Evolutionary conservation across 2,113 vertebrate genomes (phyloP), one percentile per base, ranked within the genome.

Genomic region (Sardina pilchardus): DNA sequence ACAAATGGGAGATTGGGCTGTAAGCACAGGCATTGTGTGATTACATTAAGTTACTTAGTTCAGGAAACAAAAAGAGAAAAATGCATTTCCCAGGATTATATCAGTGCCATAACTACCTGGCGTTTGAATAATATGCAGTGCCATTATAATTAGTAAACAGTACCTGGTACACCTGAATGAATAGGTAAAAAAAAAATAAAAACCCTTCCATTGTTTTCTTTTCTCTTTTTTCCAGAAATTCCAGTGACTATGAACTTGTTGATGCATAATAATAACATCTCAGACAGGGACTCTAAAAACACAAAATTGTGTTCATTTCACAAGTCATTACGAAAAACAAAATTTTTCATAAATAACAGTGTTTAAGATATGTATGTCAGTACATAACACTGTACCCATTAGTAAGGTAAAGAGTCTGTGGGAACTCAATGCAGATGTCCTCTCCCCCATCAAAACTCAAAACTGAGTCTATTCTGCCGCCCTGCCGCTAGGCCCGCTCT

Each of bases 401-500:
- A 71, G 6, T 26, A 71, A 71, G n/a, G 26, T 34, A 30, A 71
- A 71, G 63, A 71, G 53, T 59, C 30, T 71, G 63, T 30, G 1
- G n/a, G 26, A 71, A 71, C n/a, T 71, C 63, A 14, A 14, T 34
- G 63, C n/a, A 71, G 63, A 14, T 71, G 63, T 34, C 59, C 59
- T n/a, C 17, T 59, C 53, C 17, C 26, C n/a, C 8, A 10, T 71
- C 63, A 71, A 26, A 26, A 26, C 7, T 14, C 9, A 71, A 12
- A 34, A 4, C n/a, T 8, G 30, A 34, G 63, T 71, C 26, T 71
- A 71, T 71, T 71, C 63, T 71, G 63, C 10, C 8, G 14, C 63
- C 63, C 63, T 71, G 63, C 63, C 26, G 2, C 63, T 26, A 10
- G 63, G 53, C 19, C 53, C 53, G 3, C 53, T 59, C 94, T 97